Conservation (phyloP, 2,888 invertebrate species). For the Diaphora mendica region DNA sequence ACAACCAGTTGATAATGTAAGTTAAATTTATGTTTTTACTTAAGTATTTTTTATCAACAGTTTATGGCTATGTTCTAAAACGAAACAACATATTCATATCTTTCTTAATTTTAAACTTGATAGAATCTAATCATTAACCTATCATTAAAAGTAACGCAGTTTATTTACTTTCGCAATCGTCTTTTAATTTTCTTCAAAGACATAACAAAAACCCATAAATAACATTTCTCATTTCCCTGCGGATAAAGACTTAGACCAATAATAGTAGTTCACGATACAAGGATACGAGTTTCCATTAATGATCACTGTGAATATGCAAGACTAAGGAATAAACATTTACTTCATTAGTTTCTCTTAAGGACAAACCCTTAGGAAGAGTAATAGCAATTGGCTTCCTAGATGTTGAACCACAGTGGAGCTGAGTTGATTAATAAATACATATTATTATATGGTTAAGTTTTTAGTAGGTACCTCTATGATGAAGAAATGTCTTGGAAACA, state of each 20-base stretch:
- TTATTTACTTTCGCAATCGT: conserved; percentile 32
- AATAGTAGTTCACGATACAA: conserved; percentile 32
- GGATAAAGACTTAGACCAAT: conserved; percentile 32
- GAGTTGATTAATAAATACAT: too few relatives aligned
- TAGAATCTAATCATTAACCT: not conserved
- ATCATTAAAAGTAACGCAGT: not conserved
- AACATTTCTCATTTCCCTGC: conserved; percentile 39
- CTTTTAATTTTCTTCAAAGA: conserved; percentile 29
- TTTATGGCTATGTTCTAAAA: not conserved
- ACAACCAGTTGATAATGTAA: too few relatives aligned
- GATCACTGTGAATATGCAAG: conserved; percentile 5
- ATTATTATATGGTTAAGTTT: not conserved
- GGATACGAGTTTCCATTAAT: conserved; percentile 45
- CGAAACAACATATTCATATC: not conserved
- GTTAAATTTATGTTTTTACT: too few relatives aligned
- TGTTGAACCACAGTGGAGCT: too few relatives aligned
- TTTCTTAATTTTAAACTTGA: not conserved
- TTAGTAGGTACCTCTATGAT: not conserved
- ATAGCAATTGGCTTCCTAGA: conserved; percentile 4
- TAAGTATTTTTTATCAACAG: too few relatives aligned
- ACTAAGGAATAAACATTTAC: conserved; percentile 41
- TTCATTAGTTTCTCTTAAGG: conserved; percentile 39
- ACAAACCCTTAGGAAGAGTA: not conserved
- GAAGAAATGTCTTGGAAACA: not conserved
- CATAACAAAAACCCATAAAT: conserved; percentile 26